Evolutionary conservation across 2,888 invertebrate genomes (phyloP).

Genomic region (Cosmorhoe ocellata): DNA sequence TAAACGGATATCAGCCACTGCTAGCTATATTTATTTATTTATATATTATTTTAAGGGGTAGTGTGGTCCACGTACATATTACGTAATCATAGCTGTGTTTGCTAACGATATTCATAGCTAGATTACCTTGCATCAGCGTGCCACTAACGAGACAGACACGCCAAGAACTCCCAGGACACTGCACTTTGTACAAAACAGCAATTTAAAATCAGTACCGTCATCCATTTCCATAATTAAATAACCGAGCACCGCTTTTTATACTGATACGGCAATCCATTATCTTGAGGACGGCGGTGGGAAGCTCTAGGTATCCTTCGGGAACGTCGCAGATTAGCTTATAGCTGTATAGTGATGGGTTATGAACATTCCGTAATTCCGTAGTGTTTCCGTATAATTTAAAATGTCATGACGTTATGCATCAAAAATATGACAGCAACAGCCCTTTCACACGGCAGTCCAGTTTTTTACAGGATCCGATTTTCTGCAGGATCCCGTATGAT

Average conservation of each 20-base stretch:
- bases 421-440: too few species aligned
- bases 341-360: background rate
- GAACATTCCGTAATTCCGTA: background rate
- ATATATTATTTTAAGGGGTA: too few species aligned
- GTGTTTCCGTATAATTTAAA: too few species aligned
- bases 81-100: too few species aligned
- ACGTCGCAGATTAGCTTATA: background rate
- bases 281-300: background rate
- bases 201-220: slow-evolving; percentile 14
- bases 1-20: too few species aligned
- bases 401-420: too few species aligned
- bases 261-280: slow-evolving; percentile 9
- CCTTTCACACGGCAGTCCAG: too few species aligned
- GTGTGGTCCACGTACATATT: too few species aligned
- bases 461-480: too few species aligned
- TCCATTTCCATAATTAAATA: slow-evolving; percentile 20
- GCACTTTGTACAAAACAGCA: slow-evolving; percentile 12
- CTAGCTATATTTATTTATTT: too few species aligned
- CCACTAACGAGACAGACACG: background rate
- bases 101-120: background rate
- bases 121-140: background rate
- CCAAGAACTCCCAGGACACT: slow-evolving; percentile 1
- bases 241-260: slow-evolving; percentile 5
- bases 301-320: slow-evolving; percentile 8
- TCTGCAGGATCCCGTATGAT: too few species aligned